These are phyloP conservation scores for Phylloscopus whistleri DNA, from an alignment of 2,113 vertebrate species.

Conservation along the genomic window DNA sequence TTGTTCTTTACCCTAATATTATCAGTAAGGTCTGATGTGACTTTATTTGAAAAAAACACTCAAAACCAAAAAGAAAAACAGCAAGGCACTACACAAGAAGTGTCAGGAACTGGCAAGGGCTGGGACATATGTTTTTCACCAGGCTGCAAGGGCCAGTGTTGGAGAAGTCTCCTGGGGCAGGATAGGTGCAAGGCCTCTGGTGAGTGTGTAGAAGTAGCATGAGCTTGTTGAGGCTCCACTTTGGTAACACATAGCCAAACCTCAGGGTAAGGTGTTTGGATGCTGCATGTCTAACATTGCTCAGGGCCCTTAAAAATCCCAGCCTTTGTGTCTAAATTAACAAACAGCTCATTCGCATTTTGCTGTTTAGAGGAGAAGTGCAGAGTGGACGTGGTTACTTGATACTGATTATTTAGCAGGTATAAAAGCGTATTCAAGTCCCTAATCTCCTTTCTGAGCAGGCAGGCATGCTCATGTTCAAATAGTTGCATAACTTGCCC, in stretches of 20 bases:
- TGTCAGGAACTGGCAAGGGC: background rate
- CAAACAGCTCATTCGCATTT: background rate
- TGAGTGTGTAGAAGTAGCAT: rapidly evolving
- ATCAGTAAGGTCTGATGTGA: background rate
- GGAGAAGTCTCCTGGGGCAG: background rate
- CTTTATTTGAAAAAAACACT: background rate
- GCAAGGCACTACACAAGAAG: background rate
- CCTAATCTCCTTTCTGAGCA: conserved; percentile 43
- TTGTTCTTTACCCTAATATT: background rate
- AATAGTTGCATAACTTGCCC: conserved; percentile 52
- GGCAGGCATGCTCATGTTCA: conserved; percentile 62
- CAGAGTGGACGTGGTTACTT: conserved; percentile 35
- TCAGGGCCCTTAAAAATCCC: background rate
- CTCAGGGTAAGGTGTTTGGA: background rate
- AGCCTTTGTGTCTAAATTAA: background rate
- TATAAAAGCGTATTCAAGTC: conserved; percentile 21
- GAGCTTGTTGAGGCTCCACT: background rate
- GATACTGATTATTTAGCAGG: conserved; percentile 49
- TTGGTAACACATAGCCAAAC: background rate
- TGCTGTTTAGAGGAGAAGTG: background rate
- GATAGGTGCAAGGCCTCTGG: background rate
- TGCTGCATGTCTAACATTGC: background rate
- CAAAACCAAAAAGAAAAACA: background rate
- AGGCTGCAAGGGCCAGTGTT: background rate
- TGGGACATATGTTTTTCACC: background rate